A percentile compares a stretch with the other conserved stretches of the same genome.
These are phyloP conservation scores for Notodonta dromedarius DNA, from an alignment of 2,888 invertebrate genomes.

Conservation along the genomic window DNA sequence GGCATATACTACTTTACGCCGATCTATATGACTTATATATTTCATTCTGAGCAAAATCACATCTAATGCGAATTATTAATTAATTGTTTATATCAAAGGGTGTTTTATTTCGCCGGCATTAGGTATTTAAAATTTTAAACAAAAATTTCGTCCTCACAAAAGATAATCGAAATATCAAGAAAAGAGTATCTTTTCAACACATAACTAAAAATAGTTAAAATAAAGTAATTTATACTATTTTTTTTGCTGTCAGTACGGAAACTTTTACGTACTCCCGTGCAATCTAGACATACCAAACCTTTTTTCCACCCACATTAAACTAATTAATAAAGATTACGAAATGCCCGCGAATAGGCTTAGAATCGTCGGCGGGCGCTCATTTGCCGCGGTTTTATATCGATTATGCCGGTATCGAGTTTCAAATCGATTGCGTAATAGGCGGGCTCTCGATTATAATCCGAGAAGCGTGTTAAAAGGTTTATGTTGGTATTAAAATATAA, in stretches of 20 bases:
- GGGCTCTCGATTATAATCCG: slow-evolving; percentile 36
- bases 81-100: too few species aligned
- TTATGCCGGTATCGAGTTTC: slow-evolving; percentile 30
- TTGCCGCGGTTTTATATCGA: slow-evolving; percentile 33
- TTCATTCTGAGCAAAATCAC: too few species aligned
- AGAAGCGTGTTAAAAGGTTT: slow-evolving; percentile 26
- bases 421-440: slow-evolving; percentile 36
- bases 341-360: slow-evolving; percentile 48
- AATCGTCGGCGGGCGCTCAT: slow-evolving; percentile 48
- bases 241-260: slow-evolving; percentile 34
- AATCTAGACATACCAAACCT: slow-evolving; percentile 49
- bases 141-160: too few species aligned
- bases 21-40: too few species aligned
- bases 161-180: too few species aligned
- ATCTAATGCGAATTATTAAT: too few species aligned
- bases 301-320: slow-evolving; percentile 55
- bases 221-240: not conserved
- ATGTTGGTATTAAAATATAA: slow-evolving; percentile 24
- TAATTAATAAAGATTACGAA: slow-evolving; percentile 69
- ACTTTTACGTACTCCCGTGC: slow-evolving; percentile 25
- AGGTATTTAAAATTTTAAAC: too few species aligned
- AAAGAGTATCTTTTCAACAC: too few species aligned
- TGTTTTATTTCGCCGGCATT: too few species aligned
- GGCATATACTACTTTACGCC: too few species aligned
- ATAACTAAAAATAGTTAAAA: too few species aligned